phyloP scores from a whole-genome alignment of 1,140 invertebrate genomes.

The Bilobella aurantiaca region DNA sequence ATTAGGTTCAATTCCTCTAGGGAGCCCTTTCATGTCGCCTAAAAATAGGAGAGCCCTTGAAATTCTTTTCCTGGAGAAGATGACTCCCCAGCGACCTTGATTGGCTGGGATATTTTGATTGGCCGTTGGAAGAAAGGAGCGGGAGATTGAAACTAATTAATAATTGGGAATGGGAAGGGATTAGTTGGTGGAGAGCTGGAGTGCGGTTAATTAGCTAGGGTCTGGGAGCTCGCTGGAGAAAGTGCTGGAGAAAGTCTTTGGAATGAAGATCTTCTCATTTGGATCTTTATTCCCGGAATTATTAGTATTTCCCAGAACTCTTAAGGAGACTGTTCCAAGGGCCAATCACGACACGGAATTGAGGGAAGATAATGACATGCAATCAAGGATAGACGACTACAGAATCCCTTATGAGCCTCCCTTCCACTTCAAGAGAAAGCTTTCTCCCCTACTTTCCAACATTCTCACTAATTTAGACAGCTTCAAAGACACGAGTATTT shows the following conservation, averaged over 20 bases:
- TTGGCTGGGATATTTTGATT: not conserved
- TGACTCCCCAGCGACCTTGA: not conserved
- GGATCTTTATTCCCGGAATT: not conserved
- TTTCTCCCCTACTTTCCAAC: too few relatives aligned
- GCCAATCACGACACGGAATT: slow-evolving; percentile 8
- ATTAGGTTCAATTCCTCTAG: too few relatives aligned
- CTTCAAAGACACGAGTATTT: too few relatives aligned
- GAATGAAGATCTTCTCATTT: not conserved
- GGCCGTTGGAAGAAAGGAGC: not conserved
- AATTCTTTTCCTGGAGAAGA: too few relatives aligned
- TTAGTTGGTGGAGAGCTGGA: not conserved
- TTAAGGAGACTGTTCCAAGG: not conserved
- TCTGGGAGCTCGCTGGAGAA: not conserved
- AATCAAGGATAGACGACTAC: slow-evolving; percentile 34
- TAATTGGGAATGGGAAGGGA: not conserved
- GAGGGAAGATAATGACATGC: slow-evolving; percentile 34
- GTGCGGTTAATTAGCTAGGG: not conserved
- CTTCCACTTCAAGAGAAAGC: not conserved
- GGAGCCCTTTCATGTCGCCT: too few relatives aligned
- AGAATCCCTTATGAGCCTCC: slow-evolving; percentile 33
- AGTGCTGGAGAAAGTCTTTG: not conserved
- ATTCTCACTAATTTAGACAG: too few relatives aligned
- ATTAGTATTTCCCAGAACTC: not conserved
- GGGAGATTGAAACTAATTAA: not conserved
- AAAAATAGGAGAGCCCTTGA: too few relatives aligned